Conservation (phyloP, 1,140 invertebrate genomes). For the Dendroctonus ponderosae region DNA sequence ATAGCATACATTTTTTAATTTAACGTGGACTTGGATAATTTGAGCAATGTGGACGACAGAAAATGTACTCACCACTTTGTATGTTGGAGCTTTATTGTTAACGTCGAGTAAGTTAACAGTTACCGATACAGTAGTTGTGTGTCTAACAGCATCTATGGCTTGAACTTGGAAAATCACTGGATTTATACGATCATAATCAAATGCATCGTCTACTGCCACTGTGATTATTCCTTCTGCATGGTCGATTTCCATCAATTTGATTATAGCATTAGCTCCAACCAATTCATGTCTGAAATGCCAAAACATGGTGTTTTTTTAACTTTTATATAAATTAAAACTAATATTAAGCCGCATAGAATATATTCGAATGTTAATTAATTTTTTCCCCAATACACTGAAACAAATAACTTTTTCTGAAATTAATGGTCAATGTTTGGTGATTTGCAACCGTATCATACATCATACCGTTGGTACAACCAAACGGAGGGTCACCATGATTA, state of each 20-base stretch:
- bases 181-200: slow-evolving; percentile 59
- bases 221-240: slow-evolving; percentile 51
- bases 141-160: slow-evolving; percentile 52
- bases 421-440: too few relatives aligned
- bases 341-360: too few relatives aligned
- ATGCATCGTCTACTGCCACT: slow-evolving; percentile 53
- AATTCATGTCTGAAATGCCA: slow-evolving; percentile 21
- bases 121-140: slow-evolving; percentile 55
- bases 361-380: too few relatives aligned
- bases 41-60: too few relatives aligned
- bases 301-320: not conserved
- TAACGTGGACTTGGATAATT: too few relatives aligned
- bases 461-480: too few relatives aligned
- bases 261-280: slow-evolving; percentile 24
- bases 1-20: too few relatives aligned
- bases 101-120: slow-evolving; percentile 57
- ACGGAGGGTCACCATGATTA: too few relatives aligned
- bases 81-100: slow-evolving; percentile 59
- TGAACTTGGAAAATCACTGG: slow-evolving; percentile 56
- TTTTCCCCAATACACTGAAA: too few relatives aligned
- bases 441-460: too few relatives aligned
- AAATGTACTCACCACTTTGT: slow-evolving; percentile 48
- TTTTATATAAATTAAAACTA: too few relatives aligned
- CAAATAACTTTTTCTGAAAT: too few relatives aligned
- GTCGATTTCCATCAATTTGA: slow-evolving; percentile 49